Base-by-base conservation (phyloP, 2,888 invertebrate genomes). In the Cryptocephalus moraei region DNA sequence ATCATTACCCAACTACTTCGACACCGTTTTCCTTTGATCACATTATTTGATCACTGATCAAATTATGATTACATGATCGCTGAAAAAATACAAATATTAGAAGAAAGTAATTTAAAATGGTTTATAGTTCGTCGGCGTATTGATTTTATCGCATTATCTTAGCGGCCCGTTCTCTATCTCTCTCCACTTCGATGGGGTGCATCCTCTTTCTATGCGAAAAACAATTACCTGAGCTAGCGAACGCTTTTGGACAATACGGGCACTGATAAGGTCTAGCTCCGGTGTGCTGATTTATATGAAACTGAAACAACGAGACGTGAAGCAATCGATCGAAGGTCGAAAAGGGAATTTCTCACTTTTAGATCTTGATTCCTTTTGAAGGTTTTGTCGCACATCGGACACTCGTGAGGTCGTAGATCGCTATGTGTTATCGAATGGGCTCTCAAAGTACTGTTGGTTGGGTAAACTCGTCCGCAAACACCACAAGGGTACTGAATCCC, bases 211-310 rank as follows among this genome's bases (percentile, higher is more conserved):
- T 75, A 62, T 85, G 84, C 1, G 84, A 82, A 63, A 84, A 84
- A 62, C 83, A 84, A 60, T 84, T 84, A 9, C 84, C 84, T 31
- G 83, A 82, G 65, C 82, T 81, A 39, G 84, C 81, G 64, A 84
- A 82, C 46, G 79, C 74, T 67, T 82, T 82, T 1, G 83, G 81
- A 67, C 84, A 84, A 61, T 81, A 82, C 32, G 82, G 83, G 65
- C 84, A 84, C 67, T 82, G 78, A 66, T 83, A 84, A 22, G 84
- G 84, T 59, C 80, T 75, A 4, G 77, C 82, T 41, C 84, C 84
- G n/a, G 84, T 84, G 60, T 85, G 84, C 60, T 82, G 82, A 64
- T 84, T 84, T 60, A 82, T 79, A 62, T 85, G 84, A 64, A 83
- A 84, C 79, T 81, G 69, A 49, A 76, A 75, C 46, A 43, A 43